Evolutionary conservation across 1,140 invertebrate genomes (phyloP).

Genomic region (Tetragonula clypearis): DNA sequence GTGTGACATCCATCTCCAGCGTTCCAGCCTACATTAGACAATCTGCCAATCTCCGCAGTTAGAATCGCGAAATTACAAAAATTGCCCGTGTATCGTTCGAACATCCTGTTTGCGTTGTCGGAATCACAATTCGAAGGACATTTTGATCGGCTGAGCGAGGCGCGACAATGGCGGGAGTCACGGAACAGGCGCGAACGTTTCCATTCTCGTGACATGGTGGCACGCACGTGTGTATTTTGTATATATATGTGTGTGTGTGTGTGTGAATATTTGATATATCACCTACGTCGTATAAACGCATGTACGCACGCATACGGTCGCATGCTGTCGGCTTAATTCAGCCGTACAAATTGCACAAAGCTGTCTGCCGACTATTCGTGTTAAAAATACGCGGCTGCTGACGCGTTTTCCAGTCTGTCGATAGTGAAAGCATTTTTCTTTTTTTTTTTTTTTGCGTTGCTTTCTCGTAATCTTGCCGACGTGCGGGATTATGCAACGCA

Average conservation of each 20-base stretch:
- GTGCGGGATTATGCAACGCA: not conserved
- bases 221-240: no score
- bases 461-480: conserved; percentile 20
- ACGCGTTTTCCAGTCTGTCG: conserved; percentile 45
- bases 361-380: conserved; percentile 25
- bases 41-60: not conserved
- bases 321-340: conserved; percentile 28
- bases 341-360: conserved; percentile 42
- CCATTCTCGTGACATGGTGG: not conserved
- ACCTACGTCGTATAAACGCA: not conserved
- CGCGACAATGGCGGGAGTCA: not conserved
- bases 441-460: not conserved
- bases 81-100: conserved; percentile 50
- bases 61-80: conserved; percentile 14
- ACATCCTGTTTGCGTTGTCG: conserved; percentile 55
- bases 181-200: not conserved
- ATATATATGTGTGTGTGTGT: not conserved
- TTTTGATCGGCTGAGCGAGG: conserved; percentile 28
- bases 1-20: not conserved
- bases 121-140: conserved; percentile 48
- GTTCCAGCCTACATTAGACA: not conserved
- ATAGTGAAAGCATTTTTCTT: conserved; percentile 37
- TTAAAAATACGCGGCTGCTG: conserved; percentile 35
- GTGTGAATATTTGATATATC: not conserved
- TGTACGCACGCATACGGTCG: not conserved